These are phyloP conservation scores for Serilophus lunatus DNA, from an alignment of 2,113 vertebrate genomes.

Conservation along the genomic window DNA sequence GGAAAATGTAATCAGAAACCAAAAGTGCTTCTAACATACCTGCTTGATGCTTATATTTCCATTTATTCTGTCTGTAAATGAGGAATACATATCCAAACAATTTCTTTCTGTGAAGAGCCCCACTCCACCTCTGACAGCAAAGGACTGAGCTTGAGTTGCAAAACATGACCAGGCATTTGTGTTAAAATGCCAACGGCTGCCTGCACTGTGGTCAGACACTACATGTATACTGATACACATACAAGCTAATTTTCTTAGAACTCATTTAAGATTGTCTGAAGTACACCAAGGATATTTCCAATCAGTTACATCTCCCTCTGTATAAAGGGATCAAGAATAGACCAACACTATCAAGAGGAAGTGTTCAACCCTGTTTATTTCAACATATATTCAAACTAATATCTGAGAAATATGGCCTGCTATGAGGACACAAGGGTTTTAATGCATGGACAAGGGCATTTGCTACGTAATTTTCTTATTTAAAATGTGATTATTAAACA, in stretches of 20 bases:
- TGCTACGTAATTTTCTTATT: background rate
- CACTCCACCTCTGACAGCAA: background rate
- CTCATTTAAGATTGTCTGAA: background rate
- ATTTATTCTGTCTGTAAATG: background rate
- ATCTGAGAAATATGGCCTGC: background rate
- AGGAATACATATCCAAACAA: background rate
- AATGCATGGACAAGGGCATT: background rate
- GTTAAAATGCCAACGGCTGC: background rate
- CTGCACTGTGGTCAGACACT: background rate
- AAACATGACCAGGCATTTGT: background rate
- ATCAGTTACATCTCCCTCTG: background rate
- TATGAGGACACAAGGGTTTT: background rate
- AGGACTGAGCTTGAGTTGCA: background rate
- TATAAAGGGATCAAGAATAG: background rate
- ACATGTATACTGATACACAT: accelerated
- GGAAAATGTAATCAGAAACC: background rate
- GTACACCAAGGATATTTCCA: background rate
- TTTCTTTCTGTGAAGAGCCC: background rate
- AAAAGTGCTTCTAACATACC: background rate
- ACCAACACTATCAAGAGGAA: background rate
- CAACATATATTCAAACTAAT: background rate
- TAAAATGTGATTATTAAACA: background rate
- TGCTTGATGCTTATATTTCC: background rate
- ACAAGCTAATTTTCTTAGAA: background rate
- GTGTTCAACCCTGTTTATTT: background rate